These are phyloP conservation scores for Sinella curviseta DNA, from an alignment of 1,140 invertebrate species.

Conservation along the genomic window DNA sequence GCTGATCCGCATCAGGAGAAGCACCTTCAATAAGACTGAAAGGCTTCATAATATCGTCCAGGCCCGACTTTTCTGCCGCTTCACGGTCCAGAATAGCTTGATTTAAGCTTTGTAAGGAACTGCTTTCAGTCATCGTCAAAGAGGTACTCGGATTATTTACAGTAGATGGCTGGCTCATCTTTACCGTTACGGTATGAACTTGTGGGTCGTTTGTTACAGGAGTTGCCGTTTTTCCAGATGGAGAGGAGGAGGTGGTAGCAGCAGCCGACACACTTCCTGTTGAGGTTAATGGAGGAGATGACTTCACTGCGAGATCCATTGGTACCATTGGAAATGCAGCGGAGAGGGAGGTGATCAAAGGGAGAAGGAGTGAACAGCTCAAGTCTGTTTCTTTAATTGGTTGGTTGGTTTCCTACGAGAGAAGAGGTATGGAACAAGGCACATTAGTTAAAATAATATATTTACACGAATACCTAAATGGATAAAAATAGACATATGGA, in stretches of 20 bases:
- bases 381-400: slow-evolving; percentile 37
- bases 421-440: neutral
- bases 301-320: neutral
- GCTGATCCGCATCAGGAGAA: slow-evolving; percentile 33
- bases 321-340: slow-evolving; percentile 30
- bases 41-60: slow-evolving; percentile 8
- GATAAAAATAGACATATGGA: too few relatives aligned
- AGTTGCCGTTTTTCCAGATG: neutral
- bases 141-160: neutral
- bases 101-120: slow-evolving; percentile 42
- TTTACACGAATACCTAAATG: too few relatives aligned
- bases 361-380: slow-evolving; percentile 39
- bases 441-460: too few relatives aligned
- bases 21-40: neutral
- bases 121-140: neutral
- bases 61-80: slow-evolving; percentile 33
- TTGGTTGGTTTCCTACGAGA: slow-evolving; percentile 9
- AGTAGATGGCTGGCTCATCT: neutral
- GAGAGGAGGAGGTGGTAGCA: too few relatives aligned
- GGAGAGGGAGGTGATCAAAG: slow-evolving; percentile 38
- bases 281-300: neutral
- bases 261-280: too few relatives aligned
- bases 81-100: slow-evolving; percentile 47
- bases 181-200: neutral
- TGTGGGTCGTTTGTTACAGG: neutral